Percentiles rank a stretch among this genome's conserved stretches.
Evolutionary conservation across 2,113 vertebrate species (phyloP).

Genomic region (Hassar affinis): DNA sequence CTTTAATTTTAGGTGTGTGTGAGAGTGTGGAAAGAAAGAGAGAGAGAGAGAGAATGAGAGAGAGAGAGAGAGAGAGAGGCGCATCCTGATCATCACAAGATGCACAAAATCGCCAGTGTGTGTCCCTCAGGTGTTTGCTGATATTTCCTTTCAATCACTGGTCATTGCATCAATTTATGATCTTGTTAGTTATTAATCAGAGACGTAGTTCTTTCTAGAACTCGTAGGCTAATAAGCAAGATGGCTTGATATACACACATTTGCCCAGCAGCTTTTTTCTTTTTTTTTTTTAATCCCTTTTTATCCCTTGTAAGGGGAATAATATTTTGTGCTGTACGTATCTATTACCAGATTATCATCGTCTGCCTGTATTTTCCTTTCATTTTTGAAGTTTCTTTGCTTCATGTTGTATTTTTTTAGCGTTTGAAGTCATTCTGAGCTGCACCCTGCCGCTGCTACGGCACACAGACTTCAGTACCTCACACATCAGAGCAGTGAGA

Average conservation of each 20-base stretch:
- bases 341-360: neutral
- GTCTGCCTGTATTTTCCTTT: constrained; percentile 35
- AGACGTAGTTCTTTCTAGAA: neutral
- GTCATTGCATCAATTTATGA: neutral
- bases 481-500: neutral
- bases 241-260: neutral
- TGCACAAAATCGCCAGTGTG: constrained; percentile 58
- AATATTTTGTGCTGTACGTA: neutral
- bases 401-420: neutral
- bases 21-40: no score
- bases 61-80: neutral
- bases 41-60: neutral
- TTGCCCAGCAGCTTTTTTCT: no score
- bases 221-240: neutral
- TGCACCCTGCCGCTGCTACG: constrained; percentile 70
- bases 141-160: neutral
- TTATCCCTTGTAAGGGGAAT: no score
- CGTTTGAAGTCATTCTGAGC: constrained; percentile 44
- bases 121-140: constrained; percentile 23
- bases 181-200: neutral
- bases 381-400: constrained; percentile 4
- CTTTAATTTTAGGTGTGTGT: no score
- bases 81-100: constrained; percentile 7
- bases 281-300: neutral
- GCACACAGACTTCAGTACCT: constrained; percentile 65